These are phyloP conservation scores for Muraenolepis orangiensis DNA, from an alignment of 2,797 vertebrate species.

Conservation along the genomic window DNA sequence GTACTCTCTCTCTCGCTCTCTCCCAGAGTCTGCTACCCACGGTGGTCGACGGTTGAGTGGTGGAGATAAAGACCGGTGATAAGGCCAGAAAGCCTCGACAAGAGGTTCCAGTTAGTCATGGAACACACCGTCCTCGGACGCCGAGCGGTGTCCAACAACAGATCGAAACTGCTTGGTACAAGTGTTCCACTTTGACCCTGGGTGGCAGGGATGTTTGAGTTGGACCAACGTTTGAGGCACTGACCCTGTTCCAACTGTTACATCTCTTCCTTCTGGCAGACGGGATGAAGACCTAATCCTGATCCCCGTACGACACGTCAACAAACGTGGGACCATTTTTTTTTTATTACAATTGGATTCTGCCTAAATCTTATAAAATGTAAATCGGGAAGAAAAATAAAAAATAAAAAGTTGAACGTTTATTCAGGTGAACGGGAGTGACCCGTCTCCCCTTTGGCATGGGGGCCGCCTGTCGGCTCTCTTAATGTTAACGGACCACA, in stretches of 20 bases:
- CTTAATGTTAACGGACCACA: constrained; percentile 55
- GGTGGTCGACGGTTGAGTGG: constrained; percentile 29
- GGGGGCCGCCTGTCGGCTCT: constrained; percentile 27
- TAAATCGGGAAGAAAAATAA: neutral
- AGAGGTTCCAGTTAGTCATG: constrained; percentile 43
- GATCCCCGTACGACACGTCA: neutral
- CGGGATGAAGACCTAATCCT: neutral
- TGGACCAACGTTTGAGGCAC: neutral
- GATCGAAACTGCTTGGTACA: neutral
- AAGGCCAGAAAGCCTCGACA: constrained; percentile 32
- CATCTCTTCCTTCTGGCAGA: neutral
- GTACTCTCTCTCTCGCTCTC: neutral
- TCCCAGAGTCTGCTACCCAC: neutral
- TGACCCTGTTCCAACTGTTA: neutral
- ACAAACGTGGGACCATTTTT: neutral
- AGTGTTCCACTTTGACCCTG: neutral
- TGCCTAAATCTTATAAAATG: neutral
- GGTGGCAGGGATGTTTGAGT: neutral
- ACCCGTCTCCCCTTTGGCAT: constrained; percentile 26
- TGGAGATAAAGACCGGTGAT: constrained; percentile 42
- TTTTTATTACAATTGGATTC: neutral
- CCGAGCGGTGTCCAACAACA: neutral
- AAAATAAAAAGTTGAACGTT: neutral
- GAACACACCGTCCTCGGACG: constrained; percentile 9
- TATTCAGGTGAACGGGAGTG: constrained; percentile 54